Evolutionary conservation across 1,140 invertebrate genomes (phyloP), one percentile per base, ranked within the genome.

Genomic region (Frieseomelitta varia): DNA sequence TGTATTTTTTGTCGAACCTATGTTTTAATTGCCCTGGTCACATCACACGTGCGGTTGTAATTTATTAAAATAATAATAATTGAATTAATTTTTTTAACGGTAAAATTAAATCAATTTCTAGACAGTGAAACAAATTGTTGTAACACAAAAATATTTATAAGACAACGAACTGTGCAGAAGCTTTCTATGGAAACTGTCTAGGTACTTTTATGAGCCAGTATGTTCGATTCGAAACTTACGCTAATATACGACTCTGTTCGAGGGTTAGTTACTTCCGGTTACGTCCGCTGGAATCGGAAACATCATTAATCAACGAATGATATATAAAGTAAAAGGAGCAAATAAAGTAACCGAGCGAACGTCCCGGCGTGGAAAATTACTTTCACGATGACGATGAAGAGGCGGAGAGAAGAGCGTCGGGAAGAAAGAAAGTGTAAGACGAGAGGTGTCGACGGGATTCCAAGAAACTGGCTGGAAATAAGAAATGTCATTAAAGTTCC

Each of bases 401-500:
- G 47, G 24, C 11, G 39, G 24, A 47, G 56, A 88, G 72, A 61
- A 11, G 74, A 4, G 10, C 1, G 69, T 15, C 21, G 21, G 34
- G 24, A 24, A 51, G 69, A 51, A 51, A 27, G 63, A 27, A 30
- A 68, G 11, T 47, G 27, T 63, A 68, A 72, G 51, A 58, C 80
- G 87, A 73, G 87, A 73, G 74, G 73, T 47, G 74, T 82, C 69
- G 79, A 47, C 24, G 34, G 34, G 17, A 61, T 24, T 39, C 30
- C 19, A 39, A 76, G 58, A 24, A 76, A 61, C 56, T 39, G 74
- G 47, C 30, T 68, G 81, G 82, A 91, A 90, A 88, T 91, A 91
- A 91, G 90, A 91, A 91, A 91, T 91, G 88, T 90, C 90, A 91
- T 91, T 91, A 91, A 91, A 91, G 88, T 89, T 91, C 88, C 85